These are phyloP conservation scores for Pilophorus perplexus DNA, from an alignment of 2,888 invertebrate species.

Conservation along the genomic window DNA sequence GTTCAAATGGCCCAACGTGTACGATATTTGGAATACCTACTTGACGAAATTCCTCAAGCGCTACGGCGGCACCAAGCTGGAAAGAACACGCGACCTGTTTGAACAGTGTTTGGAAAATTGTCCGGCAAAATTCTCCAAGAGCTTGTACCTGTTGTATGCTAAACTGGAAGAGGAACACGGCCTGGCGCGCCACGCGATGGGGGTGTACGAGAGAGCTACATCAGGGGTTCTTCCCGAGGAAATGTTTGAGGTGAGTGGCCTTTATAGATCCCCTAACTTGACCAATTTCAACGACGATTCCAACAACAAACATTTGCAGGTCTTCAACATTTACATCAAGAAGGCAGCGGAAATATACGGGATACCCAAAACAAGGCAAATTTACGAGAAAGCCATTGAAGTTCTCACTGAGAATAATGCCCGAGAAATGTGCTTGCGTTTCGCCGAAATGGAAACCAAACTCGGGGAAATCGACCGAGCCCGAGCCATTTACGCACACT, in stretches of 20 bases:
- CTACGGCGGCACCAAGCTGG: conserved; percentile 93
- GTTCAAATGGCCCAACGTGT: conserved; percentile 99
- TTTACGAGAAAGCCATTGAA: conserved; percentile 98
- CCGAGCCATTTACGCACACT: conserved; percentile 94
- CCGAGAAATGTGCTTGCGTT: conserved; percentile 92
- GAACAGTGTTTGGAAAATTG: conserved; percentile 97
- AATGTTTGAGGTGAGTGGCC: conserved; percentile 72
- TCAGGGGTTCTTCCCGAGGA: conserved; percentile 87
- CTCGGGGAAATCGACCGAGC: conserved; percentile 98
- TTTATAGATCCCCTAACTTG: neutral
- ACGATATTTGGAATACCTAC: conserved; percentile 99
- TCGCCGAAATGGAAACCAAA: conserved; percentile 97
- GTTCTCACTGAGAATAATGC: conserved; percentile 84
- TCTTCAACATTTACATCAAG: conserved; percentile 98
- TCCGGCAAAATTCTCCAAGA: conserved; percentile 92
- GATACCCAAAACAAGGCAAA: conserved; percentile 91
- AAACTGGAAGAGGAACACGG: conserved; percentile 98
- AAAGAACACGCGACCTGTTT: conserved; percentile 94
- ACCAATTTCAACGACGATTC: neutral
- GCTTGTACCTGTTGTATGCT: conserved; percentile 92
- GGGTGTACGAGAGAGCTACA: conserved; percentile 96
- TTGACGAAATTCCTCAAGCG: conserved; percentile 92
- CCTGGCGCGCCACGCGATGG: conserved; percentile 95
- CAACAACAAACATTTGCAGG: conserved; percentile 54
- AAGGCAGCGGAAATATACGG: conserved; percentile 98